A percentile compares a stretch with the other conserved stretches of the same genome.
Conservation (phyloP, 2,113 vertebrate species). For the Siphamia tubifer region DNA sequence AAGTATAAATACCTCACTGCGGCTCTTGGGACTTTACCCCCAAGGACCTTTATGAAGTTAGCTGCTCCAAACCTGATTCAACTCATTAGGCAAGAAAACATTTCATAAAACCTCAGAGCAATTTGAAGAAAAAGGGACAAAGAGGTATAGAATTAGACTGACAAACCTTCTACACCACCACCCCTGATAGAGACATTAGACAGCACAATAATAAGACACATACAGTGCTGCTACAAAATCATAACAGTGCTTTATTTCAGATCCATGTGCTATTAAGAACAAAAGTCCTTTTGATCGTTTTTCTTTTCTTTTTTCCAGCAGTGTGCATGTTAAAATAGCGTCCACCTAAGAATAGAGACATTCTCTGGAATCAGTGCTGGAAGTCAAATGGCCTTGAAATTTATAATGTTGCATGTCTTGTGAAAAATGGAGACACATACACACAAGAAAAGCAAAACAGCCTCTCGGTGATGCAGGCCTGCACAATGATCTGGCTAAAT, state of each 20-base stretch:
- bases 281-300: conserved; percentile 47
- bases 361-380: conserved; percentile 46
- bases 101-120: conserved; percentile 11
- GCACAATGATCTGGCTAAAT: conserved; percentile 6
- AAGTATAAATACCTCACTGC: conserved; percentile 26
- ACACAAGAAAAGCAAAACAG: conserved; percentile 28
- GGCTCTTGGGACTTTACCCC: conserved; percentile 30
- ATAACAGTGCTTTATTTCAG: conserved; percentile 32
- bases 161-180: conserved; percentile 19
- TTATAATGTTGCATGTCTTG: conserved; percentile 16
- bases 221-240: conserved; percentile 9
- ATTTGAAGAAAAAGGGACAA: conserved; percentile 38
- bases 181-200: conserved; percentile 21
- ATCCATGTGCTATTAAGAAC: conserved; percentile 42
- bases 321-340: conserved; percentile 41
- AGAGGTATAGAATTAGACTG: conserved; percentile 26
- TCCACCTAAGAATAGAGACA: conserved; percentile 29
- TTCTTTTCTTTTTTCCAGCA: neutral
- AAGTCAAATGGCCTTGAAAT: conserved; percentile 32
- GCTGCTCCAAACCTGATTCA: conserved; percentile 36
- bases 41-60: conserved; percentile 1
- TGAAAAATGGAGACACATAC: conserved; percentile 8
- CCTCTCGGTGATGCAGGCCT: neutral
- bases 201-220: conserved; percentile 42
- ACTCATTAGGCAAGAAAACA: conserved; percentile 21